Base-by-base conservation (phyloP, 1,140 invertebrate genomes). In the Elysia chlorotica region DNA sequence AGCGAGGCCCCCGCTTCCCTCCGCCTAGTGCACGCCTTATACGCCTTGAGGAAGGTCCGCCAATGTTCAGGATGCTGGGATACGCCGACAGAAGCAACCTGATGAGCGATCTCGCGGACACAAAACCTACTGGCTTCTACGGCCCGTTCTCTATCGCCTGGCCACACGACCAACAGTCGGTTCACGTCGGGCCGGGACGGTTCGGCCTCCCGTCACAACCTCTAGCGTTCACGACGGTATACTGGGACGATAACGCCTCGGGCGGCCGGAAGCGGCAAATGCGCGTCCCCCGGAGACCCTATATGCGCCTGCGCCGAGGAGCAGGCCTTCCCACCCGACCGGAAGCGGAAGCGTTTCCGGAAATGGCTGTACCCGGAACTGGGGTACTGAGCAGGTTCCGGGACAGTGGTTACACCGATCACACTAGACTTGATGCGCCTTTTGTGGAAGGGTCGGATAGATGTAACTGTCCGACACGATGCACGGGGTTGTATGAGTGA, bases 41-140 rank as follows among this genome's bases (percentile, higher is more conserved):
- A 19, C 69, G 69, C 21, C 59, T 71, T 10, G 69, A 71, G 54
- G 69, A 71, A 5, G 69, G 69, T 6, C 69, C 69, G 37, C 69
- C 69, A 23, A 71, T 71, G 69, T 71, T 62, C 25, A 56, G 69
- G 2, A 61, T 62, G 69, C 37, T 71, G 37, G 69, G 69, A 1
- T 71, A 71, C 37, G 69, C 69, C 17, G 69, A 71, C 37, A 36
- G 63, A 35, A 71, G 63, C 38, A 71, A 63, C 36, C 17, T 48
- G 2, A 37, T 37, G 31, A 30, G 17, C 19, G 69, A 71, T 30
- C 57, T 71, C 21, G 61, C 36, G 41, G 37, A 63, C 37, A 23
- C 17, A 21, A 10, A 23, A 1, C 14, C 69, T 21, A 25, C 59
- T 5, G 69, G 57, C 1, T 62, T 37, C 37, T 30, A 37, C 36